Base-by-base conservation (phyloP, 2,797 vertebrate genomes). In the Sebastes wilsoni region DNA sequence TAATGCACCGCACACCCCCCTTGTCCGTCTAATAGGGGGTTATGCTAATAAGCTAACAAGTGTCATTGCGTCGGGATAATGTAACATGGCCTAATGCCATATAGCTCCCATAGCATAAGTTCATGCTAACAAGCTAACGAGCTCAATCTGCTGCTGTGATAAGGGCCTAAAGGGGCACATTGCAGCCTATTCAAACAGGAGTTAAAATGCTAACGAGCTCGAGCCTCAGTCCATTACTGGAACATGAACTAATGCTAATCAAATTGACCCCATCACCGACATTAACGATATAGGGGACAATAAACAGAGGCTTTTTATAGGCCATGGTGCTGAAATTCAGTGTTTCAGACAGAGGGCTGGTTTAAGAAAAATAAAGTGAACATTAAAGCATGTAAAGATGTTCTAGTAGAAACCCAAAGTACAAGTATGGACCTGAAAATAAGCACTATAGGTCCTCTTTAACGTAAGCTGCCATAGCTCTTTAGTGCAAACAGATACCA, bases 41-140 rank as follows among this genome's bases (percentile, higher is more conserved):
- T 92, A 93, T 92, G 91, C 85, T 92, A 93, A 94, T 92, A 86
- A 72, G 75, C 55, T 90, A 93, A 93, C 91, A 93, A 93, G 93
- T 89, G 88, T 89, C 91, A 88, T 81, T 80, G 86, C 70, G 8
- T 69, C 52, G 77, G 20, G 30, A 52, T 90, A 88, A 92, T 92
- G 78, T 90, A 87, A 88, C 89, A 89, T 86, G 87, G 88, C 83
- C 86, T 87, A 83, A 90, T 92, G 91, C 85, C 93, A 89, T 79
- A 84, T 58, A 87, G 73, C 82, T 89, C 84, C 89, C 80, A 85
- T 90, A 93, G 85, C 87, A 89, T 88, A 85, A 86, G 72, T 92
- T 86, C 72, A 89, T 85, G 88, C 88, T 92, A 92, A 94, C 90
- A 88, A 86, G 88, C 89, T 87, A 92, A 92, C 77, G 32, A 89